phyloP scores from a whole-genome alignment of 2,113 vertebrate species.

The Lichenostomus cassidix region DNA sequence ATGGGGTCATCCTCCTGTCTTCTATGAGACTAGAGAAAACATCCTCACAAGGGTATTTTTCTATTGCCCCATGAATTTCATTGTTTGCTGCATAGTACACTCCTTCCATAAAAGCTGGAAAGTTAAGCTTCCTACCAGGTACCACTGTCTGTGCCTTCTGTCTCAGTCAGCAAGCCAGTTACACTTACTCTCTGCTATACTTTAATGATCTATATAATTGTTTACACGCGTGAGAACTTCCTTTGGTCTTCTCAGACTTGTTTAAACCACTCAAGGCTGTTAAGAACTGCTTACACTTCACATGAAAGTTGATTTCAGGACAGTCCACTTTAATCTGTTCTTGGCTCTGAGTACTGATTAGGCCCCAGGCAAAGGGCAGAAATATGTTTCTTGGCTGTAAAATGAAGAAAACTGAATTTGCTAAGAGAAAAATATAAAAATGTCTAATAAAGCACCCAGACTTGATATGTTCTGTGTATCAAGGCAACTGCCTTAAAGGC shows the following conservation, averaged over 20 bases:
- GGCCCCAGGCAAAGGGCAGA: not conserved
- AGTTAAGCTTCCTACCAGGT: not conserved
- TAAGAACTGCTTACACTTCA: not conserved
- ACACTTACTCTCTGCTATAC: not conserved
- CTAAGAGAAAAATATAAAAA: not conserved
- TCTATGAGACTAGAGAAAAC: not conserved
- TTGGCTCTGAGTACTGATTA: not conserved
- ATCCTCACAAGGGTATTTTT: not conserved
- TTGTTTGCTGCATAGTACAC: not conserved
- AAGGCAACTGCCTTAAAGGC: not conserved
- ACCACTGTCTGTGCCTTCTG: not conserved
- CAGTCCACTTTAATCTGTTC: not conserved
- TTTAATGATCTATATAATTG: not conserved
- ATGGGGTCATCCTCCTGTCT: not conserved
- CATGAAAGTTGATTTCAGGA: constrained; percentile 14
- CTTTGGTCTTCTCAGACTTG: not conserved
- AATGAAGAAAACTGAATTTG: not conserved
- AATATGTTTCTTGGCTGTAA: not conserved
- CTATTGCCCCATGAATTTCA: not conserved
- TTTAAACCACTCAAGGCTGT: not conserved
- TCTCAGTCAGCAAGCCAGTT: not conserved
- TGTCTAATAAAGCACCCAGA: not conserved
- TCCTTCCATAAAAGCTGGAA: not conserved
- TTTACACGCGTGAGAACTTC: not conserved
- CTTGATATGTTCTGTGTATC: not conserved